phyloP scores from a whole-genome alignment of 53 echinoderm and acorn worm species.

The Stichopus horrens region DNA sequence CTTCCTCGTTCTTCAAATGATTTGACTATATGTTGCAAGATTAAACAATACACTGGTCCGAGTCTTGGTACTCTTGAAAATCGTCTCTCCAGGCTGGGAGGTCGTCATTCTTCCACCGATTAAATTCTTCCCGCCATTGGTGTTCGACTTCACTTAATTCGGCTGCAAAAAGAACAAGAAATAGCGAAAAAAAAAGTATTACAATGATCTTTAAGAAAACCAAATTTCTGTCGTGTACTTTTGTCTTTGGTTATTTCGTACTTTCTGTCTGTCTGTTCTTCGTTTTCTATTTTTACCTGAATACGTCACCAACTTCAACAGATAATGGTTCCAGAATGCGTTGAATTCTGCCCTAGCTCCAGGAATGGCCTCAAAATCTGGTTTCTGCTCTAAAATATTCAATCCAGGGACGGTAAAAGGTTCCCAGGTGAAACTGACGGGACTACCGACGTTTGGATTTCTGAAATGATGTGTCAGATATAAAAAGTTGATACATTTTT shows the following conservation, averaged over 20 bases:
- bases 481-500: too few relatives aligned
- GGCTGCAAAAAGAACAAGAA: not conserved
- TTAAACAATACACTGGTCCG: not conserved
- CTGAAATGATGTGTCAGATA: not conserved
- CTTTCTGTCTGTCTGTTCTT: too few relatives aligned
- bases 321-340: constrained; percentile 39
- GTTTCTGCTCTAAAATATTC: constrained; percentile 27
- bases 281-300: not conserved
- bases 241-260: too few relatives aligned
- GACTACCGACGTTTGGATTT: constrained; percentile 2
- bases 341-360: constrained; percentile 42
- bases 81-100: constrained; percentile 40
- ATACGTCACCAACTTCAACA: constrained; percentile 17
- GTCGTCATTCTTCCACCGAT: constrained; percentile 41
- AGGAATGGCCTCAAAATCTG: constrained; percentile 13
- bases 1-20: not conserved
- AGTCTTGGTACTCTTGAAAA: constrained; percentile 35
- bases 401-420: constrained; percentile 40
- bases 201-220: too few relatives aligned
- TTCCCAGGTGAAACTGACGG: constrained; percentile 11
- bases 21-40: not conserved
- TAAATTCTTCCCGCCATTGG: constrained; percentile 47
- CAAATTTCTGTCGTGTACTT: too few relatives aligned
- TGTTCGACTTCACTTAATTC: constrained; percentile 32
- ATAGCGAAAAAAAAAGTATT: too few relatives aligned